These are phyloP conservation scores for Aleiodes alternator DNA, from an alignment of 2,888 invertebrate genomes.

Conservation along the genomic window DNA sequence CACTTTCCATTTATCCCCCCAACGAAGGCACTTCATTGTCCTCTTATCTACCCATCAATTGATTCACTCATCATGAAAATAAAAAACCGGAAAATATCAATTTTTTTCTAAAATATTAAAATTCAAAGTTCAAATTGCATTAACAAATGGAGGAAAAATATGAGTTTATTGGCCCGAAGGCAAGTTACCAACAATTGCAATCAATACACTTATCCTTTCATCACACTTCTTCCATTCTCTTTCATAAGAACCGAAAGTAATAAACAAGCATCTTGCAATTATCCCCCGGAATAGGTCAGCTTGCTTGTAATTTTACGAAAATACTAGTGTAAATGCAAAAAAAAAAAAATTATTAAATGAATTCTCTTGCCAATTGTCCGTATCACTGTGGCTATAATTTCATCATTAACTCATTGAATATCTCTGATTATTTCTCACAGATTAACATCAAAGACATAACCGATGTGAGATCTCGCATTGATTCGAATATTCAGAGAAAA, in stretches of 20 bases:
- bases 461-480: conserved; percentile 13
- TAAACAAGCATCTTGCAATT: conserved; percentile 31
- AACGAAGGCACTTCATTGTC: neutral
- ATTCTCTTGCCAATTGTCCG: conserved; percentile 19
- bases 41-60: conserved; percentile 1
- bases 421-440: neutral
- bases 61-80: neutral
- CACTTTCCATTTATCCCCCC: too few relatives aligned
- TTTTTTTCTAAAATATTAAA: neutral
- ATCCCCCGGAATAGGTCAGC: conserved; percentile 23
- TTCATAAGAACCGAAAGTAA: conserved; percentile 19
- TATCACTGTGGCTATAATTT: conserved; percentile 6
- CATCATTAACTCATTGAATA: conserved; percentile 18
- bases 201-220: conserved; percentile 27
- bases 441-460: conserved; percentile 8
- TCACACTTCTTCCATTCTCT: conserved; percentile 14
- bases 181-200: conserved; percentile 14
- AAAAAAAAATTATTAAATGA: conserved; percentile 18
- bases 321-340: neutral
- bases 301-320: conserved; percentile 16
- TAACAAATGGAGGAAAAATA: neutral
- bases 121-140: conserved; percentile 10
- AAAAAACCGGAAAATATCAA: neutral
- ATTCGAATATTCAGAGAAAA: neutral
- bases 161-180: neutral